phyloP scores from a whole-genome alignment of 2,113 vertebrate genomes.

The Oreotrochilus melanogaster region DNA sequence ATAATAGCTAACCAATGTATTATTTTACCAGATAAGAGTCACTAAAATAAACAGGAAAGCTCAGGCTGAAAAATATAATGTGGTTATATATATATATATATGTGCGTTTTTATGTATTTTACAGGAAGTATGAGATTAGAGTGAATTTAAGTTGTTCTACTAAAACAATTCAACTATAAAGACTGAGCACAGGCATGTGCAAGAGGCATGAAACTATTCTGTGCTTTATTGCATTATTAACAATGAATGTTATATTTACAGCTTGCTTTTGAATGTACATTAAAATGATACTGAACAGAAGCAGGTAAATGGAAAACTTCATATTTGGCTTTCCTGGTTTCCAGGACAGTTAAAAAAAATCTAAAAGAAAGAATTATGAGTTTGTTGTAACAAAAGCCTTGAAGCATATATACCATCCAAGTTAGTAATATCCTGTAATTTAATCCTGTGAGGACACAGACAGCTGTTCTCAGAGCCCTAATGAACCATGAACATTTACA shows the following conservation, averaged over 20 bases:
- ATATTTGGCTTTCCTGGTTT: slow-evolving; percentile 11
- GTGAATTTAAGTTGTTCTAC: slow-evolving; percentile 29
- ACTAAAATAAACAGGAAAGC: slow-evolving; percentile 20
- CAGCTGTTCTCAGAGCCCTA: slow-evolving; percentile 69
- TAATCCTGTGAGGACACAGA: slow-evolving; percentile 13
- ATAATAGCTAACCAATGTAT: background rate
- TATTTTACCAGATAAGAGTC: slow-evolving; percentile 36
- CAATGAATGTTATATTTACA: slow-evolving; percentile 35
- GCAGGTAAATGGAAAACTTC: slow-evolving; percentile 51
- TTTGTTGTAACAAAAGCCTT: slow-evolving; percentile 61
- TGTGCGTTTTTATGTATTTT: slow-evolving; percentile 36
- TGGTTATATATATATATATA: background rate
- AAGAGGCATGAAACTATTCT: slow-evolving; percentile 15
- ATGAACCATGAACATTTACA: slow-evolving; percentile 62
- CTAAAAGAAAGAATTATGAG: background rate
- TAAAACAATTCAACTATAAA: slow-evolving; percentile 37
- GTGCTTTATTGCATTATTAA: slow-evolving; percentile 46
- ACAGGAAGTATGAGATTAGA: slow-evolving; percentile 11
- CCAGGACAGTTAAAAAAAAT: background rate
- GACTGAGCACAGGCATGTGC: background rate
- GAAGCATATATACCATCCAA: slow-evolving; percentile 37
- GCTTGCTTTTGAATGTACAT: slow-evolving; percentile 34
- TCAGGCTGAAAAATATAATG: slow-evolving; percentile 10
- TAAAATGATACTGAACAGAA: slow-evolving; percentile 66
- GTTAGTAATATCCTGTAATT: slow-evolving; percentile 78